Percentiles rank a stretch among this genome's conserved stretches.
Evolutionary conservation across 2,113 vertebrate species (phyloP).

Genomic region (Xiphophorus maculatus): DNA sequence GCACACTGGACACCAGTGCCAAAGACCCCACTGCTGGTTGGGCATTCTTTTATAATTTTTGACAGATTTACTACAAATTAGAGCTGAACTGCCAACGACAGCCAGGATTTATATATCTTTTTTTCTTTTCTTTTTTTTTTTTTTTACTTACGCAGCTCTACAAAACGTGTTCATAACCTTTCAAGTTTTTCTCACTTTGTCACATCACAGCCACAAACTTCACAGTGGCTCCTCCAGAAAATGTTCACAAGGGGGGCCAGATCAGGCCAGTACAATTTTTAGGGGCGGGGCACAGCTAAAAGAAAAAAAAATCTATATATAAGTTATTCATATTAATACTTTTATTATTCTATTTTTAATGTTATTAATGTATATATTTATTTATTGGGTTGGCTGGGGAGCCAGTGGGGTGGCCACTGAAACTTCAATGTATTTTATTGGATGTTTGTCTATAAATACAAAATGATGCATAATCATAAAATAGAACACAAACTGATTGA

Average conservation of each 20-base stretch:
- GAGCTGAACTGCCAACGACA: background rate
- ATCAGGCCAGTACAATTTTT: too few relatives aligned
- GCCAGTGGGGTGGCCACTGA: too few relatives aligned
- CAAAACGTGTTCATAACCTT: background rate
- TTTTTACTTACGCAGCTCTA: background rate
- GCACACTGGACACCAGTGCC: conserved; percentile 78
- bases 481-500: too few relatives aligned
- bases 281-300: too few relatives aligned
- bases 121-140: background rate
- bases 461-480: background rate
- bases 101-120: background rate
- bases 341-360: too few relatives aligned
- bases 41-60: background rate
- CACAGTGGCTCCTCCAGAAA: too few relatives aligned
- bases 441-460: background rate
- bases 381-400: too few relatives aligned
- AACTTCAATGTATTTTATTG: background rate
- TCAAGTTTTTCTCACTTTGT: background rate
- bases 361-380: too few relatives aligned
- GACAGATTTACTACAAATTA: background rate
- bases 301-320: too few relatives aligned
- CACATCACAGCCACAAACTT: background rate
- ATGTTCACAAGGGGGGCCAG: too few relatives aligned
- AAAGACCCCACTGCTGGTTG: conserved; percentile 53
- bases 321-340: too few relatives aligned